phyloP scores from a whole-genome alignment of 2,113 vertebrate genomes.

The Dipodomys ordii region DNA sequence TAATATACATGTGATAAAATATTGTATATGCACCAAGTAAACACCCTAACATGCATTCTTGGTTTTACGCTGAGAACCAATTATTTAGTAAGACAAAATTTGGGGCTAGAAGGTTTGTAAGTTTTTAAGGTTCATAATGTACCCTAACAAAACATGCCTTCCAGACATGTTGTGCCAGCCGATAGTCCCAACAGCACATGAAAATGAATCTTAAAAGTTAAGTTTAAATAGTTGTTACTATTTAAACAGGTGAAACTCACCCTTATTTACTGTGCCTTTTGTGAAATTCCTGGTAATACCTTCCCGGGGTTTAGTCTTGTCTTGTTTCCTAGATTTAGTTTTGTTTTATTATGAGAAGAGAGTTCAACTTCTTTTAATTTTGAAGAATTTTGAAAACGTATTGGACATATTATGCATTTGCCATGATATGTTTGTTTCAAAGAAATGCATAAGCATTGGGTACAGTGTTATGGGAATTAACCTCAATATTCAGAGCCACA shows the following conservation, averaged over 20 bases:
- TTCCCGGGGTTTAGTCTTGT: background rate
- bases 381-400: background rate
- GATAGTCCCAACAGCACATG: background rate
- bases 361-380: constrained; percentile 24
- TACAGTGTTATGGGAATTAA: background rate
- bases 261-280: constrained; percentile 12
- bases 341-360: background rate
- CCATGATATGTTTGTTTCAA: constrained; percentile 9
- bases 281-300: background rate
- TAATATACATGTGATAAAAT: background rate
- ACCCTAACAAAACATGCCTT: constrained; percentile 15
- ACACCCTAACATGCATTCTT: background rate
- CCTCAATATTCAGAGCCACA: background rate
- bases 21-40: background rate
- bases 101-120: background rate
- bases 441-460: background rate
- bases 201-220: background rate
- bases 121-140: constrained; percentile 44
- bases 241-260: background rate
- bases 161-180: background rate
- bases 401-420: background rate
- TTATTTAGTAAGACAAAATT: constrained; percentile 18
- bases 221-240: background rate
- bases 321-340: background rate
- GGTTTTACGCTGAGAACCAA: constrained; percentile 2